phyloP scores from a whole-genome alignment of 2,888 invertebrate genomes.

The Lasioglossum figueresi region DNA sequence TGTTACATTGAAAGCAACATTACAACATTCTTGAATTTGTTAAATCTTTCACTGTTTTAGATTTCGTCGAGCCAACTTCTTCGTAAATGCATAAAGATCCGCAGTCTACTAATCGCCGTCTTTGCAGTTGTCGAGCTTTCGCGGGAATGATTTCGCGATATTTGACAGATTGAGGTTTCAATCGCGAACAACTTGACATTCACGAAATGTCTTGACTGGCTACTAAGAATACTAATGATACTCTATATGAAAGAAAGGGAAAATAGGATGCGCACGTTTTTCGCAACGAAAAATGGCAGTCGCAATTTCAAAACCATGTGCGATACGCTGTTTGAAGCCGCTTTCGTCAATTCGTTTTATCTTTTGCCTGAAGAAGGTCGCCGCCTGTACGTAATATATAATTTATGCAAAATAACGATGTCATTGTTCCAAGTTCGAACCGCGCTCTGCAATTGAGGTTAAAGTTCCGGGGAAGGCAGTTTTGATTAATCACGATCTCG shows the following conservation, averaged over 20 bases:
- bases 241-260: neutral
- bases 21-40: too few relatives aligned
- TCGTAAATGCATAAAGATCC: too few relatives aligned
- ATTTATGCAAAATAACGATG: neutral
- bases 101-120: neutral
- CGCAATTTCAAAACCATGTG: neutral
- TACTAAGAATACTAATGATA: conserved; percentile 23
- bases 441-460: neutral
- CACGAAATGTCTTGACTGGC: neutral
- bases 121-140: neutral
- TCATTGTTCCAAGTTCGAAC: neutral
- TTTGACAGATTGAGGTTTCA: neutral
- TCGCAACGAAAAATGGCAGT: neutral
- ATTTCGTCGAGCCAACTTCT: too few relatives aligned
- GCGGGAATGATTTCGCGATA: neutral
- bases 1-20: too few relatives aligned
- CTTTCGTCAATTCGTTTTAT: neutral
- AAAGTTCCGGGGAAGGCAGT: neutral
- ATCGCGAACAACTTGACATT: neutral
- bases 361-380: neutral
- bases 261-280: neutral
- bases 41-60: too few relatives aligned
- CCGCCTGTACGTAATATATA: neutral
- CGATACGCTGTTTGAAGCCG: neutral
- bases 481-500: neutral